Percentiles rank a stretch among this genome's conserved stretches.
phyloP scores from a whole-genome alignment of 2,797 vertebrate genomes.

The Pseudopleuronectes americanus region DNA sequence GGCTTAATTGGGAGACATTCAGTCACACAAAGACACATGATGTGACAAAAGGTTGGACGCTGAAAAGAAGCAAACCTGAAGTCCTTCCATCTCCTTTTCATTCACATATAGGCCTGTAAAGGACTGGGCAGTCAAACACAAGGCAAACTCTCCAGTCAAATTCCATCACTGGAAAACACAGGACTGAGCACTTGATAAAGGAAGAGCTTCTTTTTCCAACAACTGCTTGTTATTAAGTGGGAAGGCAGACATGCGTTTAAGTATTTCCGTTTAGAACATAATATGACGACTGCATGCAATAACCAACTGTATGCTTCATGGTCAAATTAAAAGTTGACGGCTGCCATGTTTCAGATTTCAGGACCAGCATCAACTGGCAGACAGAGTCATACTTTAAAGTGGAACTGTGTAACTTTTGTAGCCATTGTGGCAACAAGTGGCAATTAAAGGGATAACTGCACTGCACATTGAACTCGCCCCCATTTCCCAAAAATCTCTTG shows the following conservation, averaged over 20 bases:
- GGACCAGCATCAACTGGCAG: background rate
- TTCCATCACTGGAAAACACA: conserved; percentile 71
- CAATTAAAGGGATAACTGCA: conserved; percentile 4
- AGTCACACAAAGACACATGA: conserved; percentile 74
- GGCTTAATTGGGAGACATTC: conserved; percentile 82
- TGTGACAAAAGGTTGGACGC: conserved; percentile 76
- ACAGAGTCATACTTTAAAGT: conserved; percentile 3
- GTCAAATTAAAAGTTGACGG: background rate
- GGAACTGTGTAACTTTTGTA: background rate
- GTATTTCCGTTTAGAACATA: conserved; percentile 38
- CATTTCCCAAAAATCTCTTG: background rate
- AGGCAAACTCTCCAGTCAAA: conserved; percentile 75
- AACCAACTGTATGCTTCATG: background rate
- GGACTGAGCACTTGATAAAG: conserved; percentile 52
- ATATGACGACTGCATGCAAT: conserved; percentile 3
- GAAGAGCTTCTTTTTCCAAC: conserved; percentile 58
- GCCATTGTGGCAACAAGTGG: background rate
- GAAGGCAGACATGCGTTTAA: conserved; percentile 36
- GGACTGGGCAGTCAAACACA: conserved; percentile 72
- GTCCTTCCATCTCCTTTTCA: conserved; percentile 76
- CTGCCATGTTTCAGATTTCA: conserved; percentile 6
- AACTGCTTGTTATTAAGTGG: conserved; percentile 51
- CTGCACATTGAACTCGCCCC: background rate
- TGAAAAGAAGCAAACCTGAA: conserved; percentile 77
- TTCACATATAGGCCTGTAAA: conserved; percentile 41